Evolutionary conservation across 2,113 vertebrate species (phyloP).

Genomic region (Sapajus apella): DNA sequence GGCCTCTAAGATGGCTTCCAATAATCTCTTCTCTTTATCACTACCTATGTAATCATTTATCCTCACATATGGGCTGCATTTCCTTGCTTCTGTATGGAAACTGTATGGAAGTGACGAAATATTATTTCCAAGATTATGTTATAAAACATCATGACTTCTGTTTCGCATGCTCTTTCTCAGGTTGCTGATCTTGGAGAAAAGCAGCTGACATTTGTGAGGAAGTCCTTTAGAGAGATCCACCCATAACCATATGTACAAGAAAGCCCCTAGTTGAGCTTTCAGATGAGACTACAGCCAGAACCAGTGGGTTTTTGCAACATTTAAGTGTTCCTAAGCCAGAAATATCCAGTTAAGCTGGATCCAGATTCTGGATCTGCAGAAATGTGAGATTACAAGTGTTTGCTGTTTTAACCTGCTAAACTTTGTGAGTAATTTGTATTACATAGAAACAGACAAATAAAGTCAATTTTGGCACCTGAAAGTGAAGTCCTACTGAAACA

Average conservation of each 20-base stretch:
- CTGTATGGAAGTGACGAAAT: background rate
- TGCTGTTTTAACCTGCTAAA: background rate
- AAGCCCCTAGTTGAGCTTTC: background rate
- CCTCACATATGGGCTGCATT: background rate
- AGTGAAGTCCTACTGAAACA: background rate
- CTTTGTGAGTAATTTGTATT: background rate
- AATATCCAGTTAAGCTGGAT: background rate
- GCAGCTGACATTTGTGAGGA: background rate
- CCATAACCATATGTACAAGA: background rate
- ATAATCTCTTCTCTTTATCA: background rate
- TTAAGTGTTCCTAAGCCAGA: too few relatives aligned
- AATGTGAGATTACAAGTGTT: background rate
- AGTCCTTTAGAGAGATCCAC: background rate
- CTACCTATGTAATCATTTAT: background rate
- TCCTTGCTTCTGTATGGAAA: background rate
- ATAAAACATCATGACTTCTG: background rate
- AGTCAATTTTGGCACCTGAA: background rate
- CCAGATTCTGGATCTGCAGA: background rate
- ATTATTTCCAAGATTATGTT: background rate
- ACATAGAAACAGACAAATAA: background rate
- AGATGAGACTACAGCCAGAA: background rate
- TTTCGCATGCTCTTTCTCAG: background rate
- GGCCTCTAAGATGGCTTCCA: background rate
- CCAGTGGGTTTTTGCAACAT: background rate
- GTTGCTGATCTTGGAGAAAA: background rate